Evolutionary conservation across 2,113 vertebrate species (phyloP).

Genomic region (Poicephalus meyeri): DNA sequence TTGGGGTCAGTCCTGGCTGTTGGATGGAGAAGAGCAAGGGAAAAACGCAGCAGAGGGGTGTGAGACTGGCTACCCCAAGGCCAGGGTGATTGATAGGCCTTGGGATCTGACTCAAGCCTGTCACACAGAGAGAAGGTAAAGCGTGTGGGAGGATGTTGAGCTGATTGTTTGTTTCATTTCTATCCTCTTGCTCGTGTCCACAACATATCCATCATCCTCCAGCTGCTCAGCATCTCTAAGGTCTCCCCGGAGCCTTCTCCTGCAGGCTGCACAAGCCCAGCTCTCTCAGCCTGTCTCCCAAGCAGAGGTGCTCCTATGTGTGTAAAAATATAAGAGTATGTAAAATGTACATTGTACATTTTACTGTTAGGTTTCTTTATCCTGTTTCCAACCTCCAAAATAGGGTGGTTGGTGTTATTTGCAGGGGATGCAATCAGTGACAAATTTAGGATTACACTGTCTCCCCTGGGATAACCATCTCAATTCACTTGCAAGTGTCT

Average conservation of each 20-base stretch:
- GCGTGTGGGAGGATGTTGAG: background rate
- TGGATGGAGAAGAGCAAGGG: background rate
- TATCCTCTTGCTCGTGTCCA: background rate
- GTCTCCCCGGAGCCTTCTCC: background rate
- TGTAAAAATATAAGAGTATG: background rate
- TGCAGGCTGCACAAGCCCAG: background rate
- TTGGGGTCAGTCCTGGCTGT: background rate
- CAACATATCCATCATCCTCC: background rate
- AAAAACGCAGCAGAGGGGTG: background rate
- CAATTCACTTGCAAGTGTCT: background rate
- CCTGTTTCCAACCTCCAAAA: background rate
- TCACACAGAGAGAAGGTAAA: background rate
- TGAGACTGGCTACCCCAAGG: background rate
- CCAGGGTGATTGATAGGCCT: background rate
- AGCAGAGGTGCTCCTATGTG: background rate
- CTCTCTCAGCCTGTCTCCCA: background rate
- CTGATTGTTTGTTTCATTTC: background rate
- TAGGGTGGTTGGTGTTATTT: background rate
- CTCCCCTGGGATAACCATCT: background rate
- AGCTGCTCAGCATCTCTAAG: background rate
- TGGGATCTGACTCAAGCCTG: background rate
- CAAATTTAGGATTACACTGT: background rate
- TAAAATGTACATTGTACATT: background rate
- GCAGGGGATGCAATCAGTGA: background rate
- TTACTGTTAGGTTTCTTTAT: background rate